These are phyloP conservation scores for Anagrus nilaparvatae DNA, from an alignment of 1,140 invertebrate species.

Conservation along the genomic window DNA sequence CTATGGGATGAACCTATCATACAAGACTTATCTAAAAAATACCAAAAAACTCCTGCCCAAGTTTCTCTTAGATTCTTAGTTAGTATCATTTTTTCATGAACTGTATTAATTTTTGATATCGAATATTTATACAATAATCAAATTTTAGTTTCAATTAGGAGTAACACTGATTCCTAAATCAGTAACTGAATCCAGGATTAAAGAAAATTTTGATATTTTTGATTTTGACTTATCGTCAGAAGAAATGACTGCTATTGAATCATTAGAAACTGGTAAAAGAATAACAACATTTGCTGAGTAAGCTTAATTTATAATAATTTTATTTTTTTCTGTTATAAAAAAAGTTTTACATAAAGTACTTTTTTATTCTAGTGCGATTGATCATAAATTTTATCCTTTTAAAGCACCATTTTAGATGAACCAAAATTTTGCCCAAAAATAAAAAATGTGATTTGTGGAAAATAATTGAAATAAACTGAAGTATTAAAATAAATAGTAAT, in stretches of 20 bases:
- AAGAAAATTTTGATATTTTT: slow-evolving; percentile 63
- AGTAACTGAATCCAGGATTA: slow-evolving; percentile 54
- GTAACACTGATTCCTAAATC: slow-evolving; percentile 62
- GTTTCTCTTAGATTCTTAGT: slow-evolving; percentile 59
- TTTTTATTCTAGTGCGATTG: slow-evolving; percentile 6
- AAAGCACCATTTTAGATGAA: slow-evolving; percentile 2
- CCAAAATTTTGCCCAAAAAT: no score
- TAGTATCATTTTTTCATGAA: slow-evolving; percentile 19
- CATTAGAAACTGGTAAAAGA: slow-evolving; percentile 22
- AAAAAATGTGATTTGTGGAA: no score
- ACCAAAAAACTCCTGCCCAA: slow-evolving; percentile 59
- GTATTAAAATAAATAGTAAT: no score
- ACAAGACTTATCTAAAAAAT: slow-evolving; percentile 48
- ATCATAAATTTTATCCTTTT: slow-evolving; percentile 7
- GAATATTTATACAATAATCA: not conserved
- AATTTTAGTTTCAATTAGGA: slow-evolving; percentile 25
- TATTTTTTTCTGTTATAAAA: not conserved
- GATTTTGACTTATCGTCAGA: slow-evolving; percentile 56
- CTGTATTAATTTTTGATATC: not conserved
- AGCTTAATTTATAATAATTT: slow-evolving; percentile 7
- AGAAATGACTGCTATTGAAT: slow-evolving; percentile 42
- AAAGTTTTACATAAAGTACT: not conserved
- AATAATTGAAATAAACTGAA: no score
- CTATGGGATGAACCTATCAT: slow-evolving; percentile 45
- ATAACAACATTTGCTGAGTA: slow-evolving; percentile 23